Conservation (phyloP, 1,140 invertebrate species). For the Carcinoscorpius rotundicauda region DNA sequence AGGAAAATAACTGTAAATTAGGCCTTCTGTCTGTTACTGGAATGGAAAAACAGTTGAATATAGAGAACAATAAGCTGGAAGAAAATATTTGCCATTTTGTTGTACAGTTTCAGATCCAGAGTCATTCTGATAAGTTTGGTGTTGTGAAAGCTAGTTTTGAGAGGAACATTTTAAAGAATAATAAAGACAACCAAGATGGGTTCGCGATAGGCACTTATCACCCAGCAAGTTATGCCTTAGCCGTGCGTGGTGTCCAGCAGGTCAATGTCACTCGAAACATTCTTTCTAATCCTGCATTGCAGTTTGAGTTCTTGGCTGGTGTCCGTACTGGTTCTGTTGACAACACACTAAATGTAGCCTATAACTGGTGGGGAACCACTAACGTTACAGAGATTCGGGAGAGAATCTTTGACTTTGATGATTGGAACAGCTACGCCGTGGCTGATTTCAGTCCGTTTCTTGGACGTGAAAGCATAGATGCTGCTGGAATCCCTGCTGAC, state of each 20-base stretch:
- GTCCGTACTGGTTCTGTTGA: slow-evolving; percentile 74
- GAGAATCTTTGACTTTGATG: slow-evolving; percentile 97
- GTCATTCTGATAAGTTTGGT: slow-evolving; percentile 82
- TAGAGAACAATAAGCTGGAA: slow-evolving; percentile 56
- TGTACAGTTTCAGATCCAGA: slow-evolving; percentile 76
- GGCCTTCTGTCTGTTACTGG: slow-evolving; percentile 76
- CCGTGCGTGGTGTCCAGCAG: slow-evolving; percentile 88
- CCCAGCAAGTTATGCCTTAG: slow-evolving; percentile 67
- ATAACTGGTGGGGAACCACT: slow-evolving; percentile 93
- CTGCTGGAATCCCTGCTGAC: slow-evolving; percentile 18
- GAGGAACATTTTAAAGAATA: slow-evolving; percentile 22
- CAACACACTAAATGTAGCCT: slow-evolving; percentile 69
- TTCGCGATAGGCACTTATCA: slow-evolving; percentile 32
- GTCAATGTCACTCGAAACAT: slow-evolving; percentile 82
- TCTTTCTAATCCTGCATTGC: slow-evolving; percentile 63
- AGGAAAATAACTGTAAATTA: slow-evolving; percentile 64
- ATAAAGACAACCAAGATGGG: slow-evolving; percentile 18
- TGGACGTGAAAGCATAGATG: slow-evolving; percentile 27
- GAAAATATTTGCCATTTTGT: slow-evolving; percentile 73
- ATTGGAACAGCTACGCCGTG: slow-evolving; percentile 96
- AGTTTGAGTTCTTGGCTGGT: slow-evolving; percentile 88
- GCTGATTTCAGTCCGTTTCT: slow-evolving; percentile 81
- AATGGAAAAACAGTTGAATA: slow-evolving; percentile 90
- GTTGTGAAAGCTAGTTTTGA: slow-evolving; percentile 22
- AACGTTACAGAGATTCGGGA: slow-evolving; percentile 56